Base-by-base conservation (phyloP, 1,140 invertebrate species). In the Drosophila kepulauana region DNA sequence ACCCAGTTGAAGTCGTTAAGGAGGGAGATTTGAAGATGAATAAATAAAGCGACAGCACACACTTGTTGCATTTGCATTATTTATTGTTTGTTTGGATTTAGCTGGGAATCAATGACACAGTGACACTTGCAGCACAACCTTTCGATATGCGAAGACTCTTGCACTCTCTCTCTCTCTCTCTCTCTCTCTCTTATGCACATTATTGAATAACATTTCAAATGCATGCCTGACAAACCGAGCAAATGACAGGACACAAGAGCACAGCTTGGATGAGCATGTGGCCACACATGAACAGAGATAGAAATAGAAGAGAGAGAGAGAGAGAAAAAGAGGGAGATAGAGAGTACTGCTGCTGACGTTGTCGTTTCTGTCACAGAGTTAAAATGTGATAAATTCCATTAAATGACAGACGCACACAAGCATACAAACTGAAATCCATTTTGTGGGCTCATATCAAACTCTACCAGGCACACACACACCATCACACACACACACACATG, bases 331-430 rank as follows among this genome's bases (percentile, higher is more conserved):
- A 38, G 35, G 8, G 35, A 10, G 35, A 8, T 3, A 25, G 20
- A 25, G 20, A 25, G 20, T 10, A 43, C 56, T 61, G 74, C 64
- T 81, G 59, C 78, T 76, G 75, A 70, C 73, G 65, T 72, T 79
- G 78, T 78, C 81, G 61, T 70, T 88, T 72, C 77, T 88, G 84
- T 88, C 84, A 88, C 85, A 78, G 80, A 81, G 84, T 88, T 88
- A 84, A 88, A 88, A 88, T 88, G 84, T 88, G 85, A 88, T 88
- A 88, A 88, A 88, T 88, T 88, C 85, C 78, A 88, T 88, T 88
- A 88, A 84, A 85, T 88, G 85, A 80, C 80, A 87, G 84, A 43
- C 57, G 46, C 30, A 81, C 82, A 71, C 30, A 57, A 63, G 66
- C 67, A 68, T 35, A 51, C 5, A 30, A 49, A 20, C 10, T 57